Evolutionary conservation across 92 coral and sea anemone species (phyloP).

Genomic region (Zoanthus gigantus): DNA sequence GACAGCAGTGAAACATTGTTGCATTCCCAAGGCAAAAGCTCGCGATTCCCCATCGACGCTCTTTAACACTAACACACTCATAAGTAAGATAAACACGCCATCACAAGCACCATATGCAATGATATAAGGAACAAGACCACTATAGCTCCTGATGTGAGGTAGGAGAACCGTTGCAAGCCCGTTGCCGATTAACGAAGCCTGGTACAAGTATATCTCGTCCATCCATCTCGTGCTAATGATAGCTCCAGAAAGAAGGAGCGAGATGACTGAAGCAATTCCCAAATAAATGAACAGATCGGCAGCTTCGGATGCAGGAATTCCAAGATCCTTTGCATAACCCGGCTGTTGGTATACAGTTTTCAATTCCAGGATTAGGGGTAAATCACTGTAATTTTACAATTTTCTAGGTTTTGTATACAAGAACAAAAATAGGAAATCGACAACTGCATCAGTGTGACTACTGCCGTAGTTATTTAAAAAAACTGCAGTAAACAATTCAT

Average conservation of each 20-base stretch:
- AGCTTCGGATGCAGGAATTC: neutral
- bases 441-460: too few relatives aligned
- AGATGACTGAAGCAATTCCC: slow-evolving; percentile 21
- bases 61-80: slow-evolving; percentile 14
- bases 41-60: slow-evolving; percentile 3
- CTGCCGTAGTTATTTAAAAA: too few relatives aligned
- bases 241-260: neutral
- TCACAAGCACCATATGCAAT: slow-evolving; percentile 21
- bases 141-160: neutral
- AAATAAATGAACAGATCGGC: slow-evolving; percentile 27
- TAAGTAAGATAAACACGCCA: neutral
- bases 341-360: neutral
- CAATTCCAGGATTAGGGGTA: too few relatives aligned
- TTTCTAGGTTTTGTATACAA: too few relatives aligned
- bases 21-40: slow-evolving; percentile 17
- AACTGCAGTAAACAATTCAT: too few relatives aligned
- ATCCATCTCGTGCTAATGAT: slow-evolving; percentile 3
- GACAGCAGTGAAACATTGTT: slow-evolving; percentile 17
- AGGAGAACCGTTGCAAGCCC: slow-evolving; percentile 31
- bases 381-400: too few relatives aligned
- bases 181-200: neutral
- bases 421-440: too few relatives aligned
- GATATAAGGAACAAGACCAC: neutral
- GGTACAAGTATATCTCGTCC: neutral
- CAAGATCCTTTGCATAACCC: slow-evolving; percentile 17